A percentile compares a stretch with the other conserved stretches of the same genome.
Evolutionary conservation across 2,113 vertebrate genomes (phyloP).

Genomic region (Periophthalmodon schlosseri): DNA sequence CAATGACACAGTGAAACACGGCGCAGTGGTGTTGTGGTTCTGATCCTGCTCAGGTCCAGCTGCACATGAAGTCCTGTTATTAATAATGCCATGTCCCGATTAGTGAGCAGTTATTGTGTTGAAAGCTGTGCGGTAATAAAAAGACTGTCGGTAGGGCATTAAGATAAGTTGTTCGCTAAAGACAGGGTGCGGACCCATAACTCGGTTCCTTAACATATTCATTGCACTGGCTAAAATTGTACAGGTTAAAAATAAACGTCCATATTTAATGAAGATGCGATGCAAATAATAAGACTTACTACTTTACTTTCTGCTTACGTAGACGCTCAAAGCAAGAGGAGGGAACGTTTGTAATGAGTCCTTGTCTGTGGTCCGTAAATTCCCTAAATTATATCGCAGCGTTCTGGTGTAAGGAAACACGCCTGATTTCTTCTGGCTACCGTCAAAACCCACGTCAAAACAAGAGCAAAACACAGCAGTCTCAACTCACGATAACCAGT

Average conservation of each 20-base stretch:
- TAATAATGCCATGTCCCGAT: neutral
- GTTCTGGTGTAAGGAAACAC: no score
- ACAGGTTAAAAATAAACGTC: neutral
- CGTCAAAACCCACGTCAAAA: no score
- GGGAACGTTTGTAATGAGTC: neutral
- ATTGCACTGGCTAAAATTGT: neutral
- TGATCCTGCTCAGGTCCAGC: slow-evolving; percentile 8
- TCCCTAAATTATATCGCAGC: no score
- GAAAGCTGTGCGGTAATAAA: slow-evolving; percentile 3
- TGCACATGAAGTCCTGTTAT: slow-evolving; percentile 4
- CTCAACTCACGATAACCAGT: no score
- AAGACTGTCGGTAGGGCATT: neutral
- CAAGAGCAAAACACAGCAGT: no score
- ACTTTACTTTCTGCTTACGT: neutral
- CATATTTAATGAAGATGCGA: neutral
- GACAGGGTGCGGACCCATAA: neutral
- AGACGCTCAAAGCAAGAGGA: neutral
- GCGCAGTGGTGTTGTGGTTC: neutral
- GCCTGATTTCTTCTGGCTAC: no score
- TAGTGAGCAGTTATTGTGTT: slow-evolving; percentile 6
- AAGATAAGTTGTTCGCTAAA: neutral
- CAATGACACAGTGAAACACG: slow-evolving; percentile 9
- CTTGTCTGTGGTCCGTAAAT: no score
- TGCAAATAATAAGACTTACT: no score
- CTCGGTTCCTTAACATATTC: neutral